Conservation (phyloP, 2,888 invertebrate species). For the Sesia apiformis region DNA sequence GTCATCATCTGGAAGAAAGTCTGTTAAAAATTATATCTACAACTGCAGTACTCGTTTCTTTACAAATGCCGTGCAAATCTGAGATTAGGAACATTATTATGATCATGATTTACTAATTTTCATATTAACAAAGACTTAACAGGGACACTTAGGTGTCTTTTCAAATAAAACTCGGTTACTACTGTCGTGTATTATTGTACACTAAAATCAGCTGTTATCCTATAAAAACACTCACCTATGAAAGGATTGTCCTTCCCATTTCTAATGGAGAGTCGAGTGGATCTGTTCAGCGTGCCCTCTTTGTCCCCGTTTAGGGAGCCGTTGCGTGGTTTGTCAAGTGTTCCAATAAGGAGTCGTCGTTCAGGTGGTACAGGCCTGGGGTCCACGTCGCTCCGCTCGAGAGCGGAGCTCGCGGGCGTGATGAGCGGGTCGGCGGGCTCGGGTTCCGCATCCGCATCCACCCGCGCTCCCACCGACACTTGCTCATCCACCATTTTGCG, state of each 20-base stretch:
- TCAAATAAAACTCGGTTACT: too few species aligned
- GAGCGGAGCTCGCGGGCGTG: slow-evolving; percentile 66
- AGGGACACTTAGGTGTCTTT: too few species aligned
- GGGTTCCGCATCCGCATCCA: slow-evolving; percentile 68
- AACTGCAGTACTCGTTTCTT: not conserved
- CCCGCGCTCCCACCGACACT: slow-evolving; percentile 78
- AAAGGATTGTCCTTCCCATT: slow-evolving; percentile 69
- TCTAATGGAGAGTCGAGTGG: slow-evolving; percentile 51
- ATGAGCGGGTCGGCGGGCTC: slow-evolving; percentile 70
- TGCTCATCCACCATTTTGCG: slow-evolving; percentile 94
- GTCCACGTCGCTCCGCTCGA: slow-evolving; percentile 46
- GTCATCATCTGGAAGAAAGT: slow-evolving; percentile 45
- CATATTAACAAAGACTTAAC: too few species aligned
- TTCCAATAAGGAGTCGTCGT: slow-evolving; percentile 54
- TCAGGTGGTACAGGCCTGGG: slow-evolving; percentile 55
- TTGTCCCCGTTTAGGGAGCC: slow-evolving; percentile 59
- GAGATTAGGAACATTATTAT: not conserved
- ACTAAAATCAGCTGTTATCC: too few species aligned
- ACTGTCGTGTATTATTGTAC: too few species aligned
- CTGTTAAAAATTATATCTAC: not conserved
- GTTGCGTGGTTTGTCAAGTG: slow-evolving; percentile 60
- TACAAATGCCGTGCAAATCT: not conserved
- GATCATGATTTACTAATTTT: too few species aligned
- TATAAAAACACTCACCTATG: slow-evolving; percentile 28
- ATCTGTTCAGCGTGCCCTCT: slow-evolving; percentile 57